Conservation (phyloP, 2,888 invertebrate species). For the Drepanosiphum platanoidis region DNA sequence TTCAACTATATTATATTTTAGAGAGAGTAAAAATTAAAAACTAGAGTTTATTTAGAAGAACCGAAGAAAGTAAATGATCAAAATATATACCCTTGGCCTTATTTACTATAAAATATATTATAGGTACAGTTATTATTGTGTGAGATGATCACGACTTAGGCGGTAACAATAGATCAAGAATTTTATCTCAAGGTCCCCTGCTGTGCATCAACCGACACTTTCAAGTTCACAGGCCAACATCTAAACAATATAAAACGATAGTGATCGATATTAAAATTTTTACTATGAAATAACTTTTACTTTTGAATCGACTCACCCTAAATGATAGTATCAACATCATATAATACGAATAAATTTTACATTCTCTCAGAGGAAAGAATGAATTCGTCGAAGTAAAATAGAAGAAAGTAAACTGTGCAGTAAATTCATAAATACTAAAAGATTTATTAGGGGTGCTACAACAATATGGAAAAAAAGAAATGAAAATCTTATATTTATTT, state of each 20-base stretch:
- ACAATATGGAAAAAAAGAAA: too few relatives aligned
- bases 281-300: slow-evolving; percentile 42
- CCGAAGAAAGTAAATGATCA: slow-evolving; percentile 44
- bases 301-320: neutral
- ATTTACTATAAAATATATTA: slow-evolving; percentile 41
- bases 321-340: neutral
- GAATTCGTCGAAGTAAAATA: too few relatives aligned
- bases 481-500: too few relatives aligned
- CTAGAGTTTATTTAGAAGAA: neutral
- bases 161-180: slow-evolving; percentile 55
- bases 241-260: slow-evolving; percentile 50
- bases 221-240: slow-evolving; percentile 50
- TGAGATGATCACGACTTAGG: slow-evolving; percentile 52
- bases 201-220: slow-evolving; percentile 16
- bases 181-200: slow-evolving; percentile 53
- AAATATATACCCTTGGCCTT: slow-evolving; percentile 48
- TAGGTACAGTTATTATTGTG: slow-evolving; percentile 18
- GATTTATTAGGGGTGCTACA: too few relatives aligned
- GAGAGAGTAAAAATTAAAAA: neutral
- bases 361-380: too few relatives aligned
- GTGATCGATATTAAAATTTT: slow-evolving; percentile 37
- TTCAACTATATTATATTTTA: neutral
- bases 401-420: too few relatives aligned
- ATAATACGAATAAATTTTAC: neutral
- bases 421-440: too few relatives aligned